Evolutionary conservation across 1,140 invertebrate genomes (phyloP).

Genomic region (Calliopsis andreniformis): DNA sequence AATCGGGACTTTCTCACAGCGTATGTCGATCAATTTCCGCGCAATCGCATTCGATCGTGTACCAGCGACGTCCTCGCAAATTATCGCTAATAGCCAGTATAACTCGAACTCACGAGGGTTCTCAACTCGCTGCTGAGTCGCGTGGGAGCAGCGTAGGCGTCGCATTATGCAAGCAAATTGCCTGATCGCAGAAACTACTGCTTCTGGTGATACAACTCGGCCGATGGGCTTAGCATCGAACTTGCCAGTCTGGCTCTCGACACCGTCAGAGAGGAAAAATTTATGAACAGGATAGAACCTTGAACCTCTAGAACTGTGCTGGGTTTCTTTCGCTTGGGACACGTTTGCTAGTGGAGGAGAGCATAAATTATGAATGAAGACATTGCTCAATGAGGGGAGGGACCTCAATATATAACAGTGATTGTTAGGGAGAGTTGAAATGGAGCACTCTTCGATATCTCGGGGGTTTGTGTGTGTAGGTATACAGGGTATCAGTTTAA

Average conservation of each 20-base stretch:
- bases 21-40: conserved; percentile 23
- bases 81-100: conserved; percentile 63
- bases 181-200: conserved; percentile 62
- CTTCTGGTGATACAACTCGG: conserved; percentile 56
- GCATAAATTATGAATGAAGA: no score
- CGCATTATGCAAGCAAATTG: conserved; percentile 67
- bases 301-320: neutral
- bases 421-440: no score
- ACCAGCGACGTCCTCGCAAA: conserved; percentile 52
- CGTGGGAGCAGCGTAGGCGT: conserved; percentile 59
- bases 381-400: no score
- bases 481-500: no score
- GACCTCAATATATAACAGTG: no score
- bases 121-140: conserved; percentile 50
- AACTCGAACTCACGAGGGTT: conserved; percentile 56
- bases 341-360: neutral
- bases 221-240: conserved; percentile 52
- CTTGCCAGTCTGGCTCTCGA: no score
- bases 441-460: no score
- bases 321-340: no score
- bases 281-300: conserved; percentile 16
- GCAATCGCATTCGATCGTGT: conserved; percentile 54
- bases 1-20: neutral
- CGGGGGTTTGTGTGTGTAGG: no score
- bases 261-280: no score